Percentiles rank a stretch among this genome's conserved stretches.
phyloP scores from a whole-genome alignment of 2,797 vertebrate genomes.

The Pipistrellus pygmaeus region DNA sequence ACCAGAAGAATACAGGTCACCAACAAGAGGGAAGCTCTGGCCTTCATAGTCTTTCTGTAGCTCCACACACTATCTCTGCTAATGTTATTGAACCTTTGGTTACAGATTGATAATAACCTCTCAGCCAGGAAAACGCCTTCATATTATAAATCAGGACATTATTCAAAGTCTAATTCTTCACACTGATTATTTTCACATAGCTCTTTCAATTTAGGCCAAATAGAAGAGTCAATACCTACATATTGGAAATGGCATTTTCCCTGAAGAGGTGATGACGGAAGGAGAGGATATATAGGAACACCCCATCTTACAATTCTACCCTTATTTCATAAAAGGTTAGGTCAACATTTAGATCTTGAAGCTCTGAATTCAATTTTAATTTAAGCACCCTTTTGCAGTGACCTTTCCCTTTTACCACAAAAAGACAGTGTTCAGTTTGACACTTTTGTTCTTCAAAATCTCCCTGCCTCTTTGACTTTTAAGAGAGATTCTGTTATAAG shows the following conservation, averaged over 20 bases:
- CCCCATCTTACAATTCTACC: slow-evolving; percentile 36
- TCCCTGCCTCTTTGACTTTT: slow-evolving; percentile 57
- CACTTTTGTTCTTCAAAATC: slow-evolving; percentile 75
- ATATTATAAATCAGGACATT: slow-evolving; percentile 27
- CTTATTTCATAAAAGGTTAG: slow-evolving; percentile 80
- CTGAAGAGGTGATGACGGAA: slow-evolving; percentile 23
- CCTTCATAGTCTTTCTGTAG: not conserved
- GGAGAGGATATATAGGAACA: slow-evolving; percentile 9
- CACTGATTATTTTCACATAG: slow-evolving; percentile 50
- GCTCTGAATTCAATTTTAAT: slow-evolving; percentile 79
- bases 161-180: slow-evolving; percentile 43
- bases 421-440: slow-evolving; percentile 63
- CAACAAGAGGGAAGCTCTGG: not conserved
- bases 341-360: slow-evolving; percentile 68
- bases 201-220: not conserved
- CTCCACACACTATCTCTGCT: not conserved
- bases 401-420: slow-evolving; percentile 71
- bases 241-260: slow-evolving; percentile 64
- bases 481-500: slow-evolving; percentile 43
- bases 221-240: slow-evolving; percentile 57
- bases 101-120: not conserved
- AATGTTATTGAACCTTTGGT: slow-evolving; percentile 6
- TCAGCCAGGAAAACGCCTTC: not conserved
- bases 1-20: not conserved
- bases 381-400: slow-evolving; percentile 70